Evolutionary conservation across 2,888 invertebrate genomes (phyloP).

Genomic region (Apamea epomidion): DNA sequence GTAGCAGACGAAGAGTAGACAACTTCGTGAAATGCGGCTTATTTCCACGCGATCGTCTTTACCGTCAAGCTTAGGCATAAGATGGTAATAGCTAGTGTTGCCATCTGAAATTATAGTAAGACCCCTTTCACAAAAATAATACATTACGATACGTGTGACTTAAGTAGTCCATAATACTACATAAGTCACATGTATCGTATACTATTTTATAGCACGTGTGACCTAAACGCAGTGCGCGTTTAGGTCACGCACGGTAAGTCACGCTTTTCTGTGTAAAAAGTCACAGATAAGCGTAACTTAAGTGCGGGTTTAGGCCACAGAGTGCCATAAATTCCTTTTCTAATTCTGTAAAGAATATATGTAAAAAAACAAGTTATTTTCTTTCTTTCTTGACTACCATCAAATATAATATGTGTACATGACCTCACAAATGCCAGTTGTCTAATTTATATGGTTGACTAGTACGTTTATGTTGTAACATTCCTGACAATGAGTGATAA

Average conservation of each 20-base stretch:
- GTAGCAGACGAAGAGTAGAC: neutral
- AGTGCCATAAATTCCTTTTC: neutral
- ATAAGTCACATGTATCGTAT: too few species aligned
- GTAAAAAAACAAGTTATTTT: neutral
- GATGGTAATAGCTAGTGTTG: neutral
- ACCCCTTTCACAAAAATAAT: neutral
- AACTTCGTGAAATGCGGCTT: neutral
- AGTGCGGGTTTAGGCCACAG: neutral
- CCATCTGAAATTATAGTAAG: neutral
- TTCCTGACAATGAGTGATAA: slow-evolving; percentile 48
- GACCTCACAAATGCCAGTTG: neutral
- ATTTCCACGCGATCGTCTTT: neutral
- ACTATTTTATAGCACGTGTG: too few species aligned
- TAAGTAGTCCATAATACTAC: too few species aligned
- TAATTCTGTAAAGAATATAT: neutral
- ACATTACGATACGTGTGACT: neutral
- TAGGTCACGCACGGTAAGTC: too few species aligned
- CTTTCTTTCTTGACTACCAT: neutral
- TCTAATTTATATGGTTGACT: slow-evolving; percentile 1
- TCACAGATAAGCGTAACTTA: too few species aligned
- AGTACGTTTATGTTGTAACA: slow-evolving; percentile 10
- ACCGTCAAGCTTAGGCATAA: too few species aligned
- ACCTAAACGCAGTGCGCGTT: too few species aligned
- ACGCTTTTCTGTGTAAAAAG: too few species aligned
- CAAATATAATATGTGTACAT: neutral